Base-by-base conservation (phyloP, 2,888 invertebrate species). In the Microplitis manilae region DNA sequence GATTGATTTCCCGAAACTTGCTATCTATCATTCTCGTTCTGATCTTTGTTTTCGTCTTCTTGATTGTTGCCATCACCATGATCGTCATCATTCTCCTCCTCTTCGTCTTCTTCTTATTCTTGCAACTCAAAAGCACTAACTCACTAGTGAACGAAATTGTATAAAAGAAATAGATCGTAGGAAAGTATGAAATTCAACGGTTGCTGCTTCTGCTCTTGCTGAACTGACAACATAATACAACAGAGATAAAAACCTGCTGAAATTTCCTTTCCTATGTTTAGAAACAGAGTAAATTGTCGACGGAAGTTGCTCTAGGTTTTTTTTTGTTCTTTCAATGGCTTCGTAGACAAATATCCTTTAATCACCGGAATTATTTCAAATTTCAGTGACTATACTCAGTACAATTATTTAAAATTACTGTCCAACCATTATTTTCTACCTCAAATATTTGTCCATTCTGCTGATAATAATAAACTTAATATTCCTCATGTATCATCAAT, bases 1-100 rank as follows among this genome's bases (percentile, higher is more conserved):
- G 70, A 70, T 70, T 70, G 70, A 70, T 70, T 70, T 70, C n/a
- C 70, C 60, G 20, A 13, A 70, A 70, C 30, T 17, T 70, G 13
- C 50, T 59, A 70, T 70, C 70, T 70, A 17, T 70, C 69, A 50
- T 7, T 20, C 30, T 50, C 60, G 30, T 60, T 20, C 30, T 30
- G 38, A 30, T 59, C 69, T 68, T 20, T 17, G 38, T 38, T 13
- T 50, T 13, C 50, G 13, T 50, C 50, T 50, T 67, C 67, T 67
- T 67, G 67, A 38, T 30, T 30, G 30, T 30, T 30, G 30, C 30
- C 30, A 30, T 30, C 30, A 30, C 30, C 0, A 30, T 30, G 30
- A 30, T 30, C 30, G 9, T 70, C 69, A 50, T 7, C 9, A n/a
- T 50, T 50, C 13, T 60, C 60, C 30, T 30, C 59, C 13, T 59